Evolutionary conservation across 1,140 invertebrate species (phyloP), one percentile per base, ranked within the genome.

Genomic region (Centruroides vittatus): DNA sequence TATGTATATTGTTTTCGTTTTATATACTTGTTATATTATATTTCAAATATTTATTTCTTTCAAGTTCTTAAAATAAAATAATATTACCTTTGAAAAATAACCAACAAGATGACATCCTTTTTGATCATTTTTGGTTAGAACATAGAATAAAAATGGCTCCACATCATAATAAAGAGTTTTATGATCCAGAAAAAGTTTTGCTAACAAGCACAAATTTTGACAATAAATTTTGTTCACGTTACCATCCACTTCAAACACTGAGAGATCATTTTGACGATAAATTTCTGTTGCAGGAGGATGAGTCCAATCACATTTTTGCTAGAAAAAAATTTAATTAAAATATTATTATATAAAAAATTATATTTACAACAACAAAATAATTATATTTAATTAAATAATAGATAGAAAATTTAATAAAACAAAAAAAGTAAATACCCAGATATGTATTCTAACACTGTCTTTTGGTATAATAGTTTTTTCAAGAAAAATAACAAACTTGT

Each of bases 81-180:
- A 8, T 8, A 13, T 64, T 67, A 78, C 77, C 71, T 79, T 79
- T 36, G 76, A 78, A 66, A 79, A 79, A 67, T 80, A 80, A 34
- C 77, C 78, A 50, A 80, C 70, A n/a, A 79, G 65, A 69, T 79
- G 76, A 64, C 72, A 76, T 13, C 78, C 76, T 65, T 87, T 85
- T 54, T 81, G 82, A 73, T 98, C 93, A 72, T 94, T 92, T 67
- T 89, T 85, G 0, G 94, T 98, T 9, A 98, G 79, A 0, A 98
- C 92, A 72, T 99, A 98, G 75, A 98, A 99, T 0, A 98, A 78
- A 74, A 99, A 99, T 3, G 95, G 95, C 72, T 99, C 95, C 0
- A 98, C 95, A 74, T 99, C 95, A 73, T 98, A 98, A 68, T 98
- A 98, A 3, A 99, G 76, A 0, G 95, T 98, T 74, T 99, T 99